Conservation (phyloP, 1,140 invertebrate species). For the Ceratosolen solmsi region DNA sequence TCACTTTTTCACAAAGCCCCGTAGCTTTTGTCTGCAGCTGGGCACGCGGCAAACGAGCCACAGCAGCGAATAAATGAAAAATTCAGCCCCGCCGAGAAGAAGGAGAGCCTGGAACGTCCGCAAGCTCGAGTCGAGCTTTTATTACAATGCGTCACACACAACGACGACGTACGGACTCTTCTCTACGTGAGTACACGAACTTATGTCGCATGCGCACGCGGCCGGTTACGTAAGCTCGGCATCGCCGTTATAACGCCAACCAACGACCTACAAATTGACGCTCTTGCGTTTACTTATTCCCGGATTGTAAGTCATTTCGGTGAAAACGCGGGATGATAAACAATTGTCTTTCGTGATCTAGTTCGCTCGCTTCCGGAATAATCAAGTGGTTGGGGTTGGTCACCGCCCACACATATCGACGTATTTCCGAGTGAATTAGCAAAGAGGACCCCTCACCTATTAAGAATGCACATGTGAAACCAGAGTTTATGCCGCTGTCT, state of each 20-base stretch:
- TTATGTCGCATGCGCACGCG: constrained; percentile 20
- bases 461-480: neutral
- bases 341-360: too few species aligned
- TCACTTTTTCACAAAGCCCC: neutral
- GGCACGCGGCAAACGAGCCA: neutral
- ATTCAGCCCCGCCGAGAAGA: neutral
- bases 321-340: too few species aligned
- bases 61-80: neutral
- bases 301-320: too few species aligned
- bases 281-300: too few species aligned
- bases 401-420: neutral
- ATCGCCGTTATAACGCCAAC: constrained; percentile 58
- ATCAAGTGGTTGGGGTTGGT: constrained; percentile 58
- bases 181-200: too few species aligned
- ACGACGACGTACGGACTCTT: too few species aligned
- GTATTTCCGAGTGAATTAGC: neutral
- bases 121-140: neutral
- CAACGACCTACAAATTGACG: constrained; percentile 68
- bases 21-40: neutral
- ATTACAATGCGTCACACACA: neutral
- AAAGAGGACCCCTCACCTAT: too few species aligned
- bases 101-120: too few species aligned
- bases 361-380: too few species aligned
- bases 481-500: too few species aligned
- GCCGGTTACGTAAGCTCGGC: constrained; percentile 60